Evolutionary conservation across 2,888 invertebrate species (phyloP), one percentile per base, ranked within the genome.

Genomic region (Sesia bembeciformis): DNA sequence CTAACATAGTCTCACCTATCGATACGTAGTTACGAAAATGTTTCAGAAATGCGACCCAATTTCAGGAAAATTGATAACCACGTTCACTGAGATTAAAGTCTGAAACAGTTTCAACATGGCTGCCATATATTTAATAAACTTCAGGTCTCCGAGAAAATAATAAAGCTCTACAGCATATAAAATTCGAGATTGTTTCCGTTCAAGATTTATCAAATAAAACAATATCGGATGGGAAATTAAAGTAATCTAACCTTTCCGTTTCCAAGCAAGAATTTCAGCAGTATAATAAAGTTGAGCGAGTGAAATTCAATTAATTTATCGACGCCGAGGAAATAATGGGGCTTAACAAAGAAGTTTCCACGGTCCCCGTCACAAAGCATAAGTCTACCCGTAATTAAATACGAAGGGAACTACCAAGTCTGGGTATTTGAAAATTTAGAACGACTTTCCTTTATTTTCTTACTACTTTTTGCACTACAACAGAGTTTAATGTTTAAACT

Each of bases 281-380:
- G 46, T 46, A 50, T 75, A 72, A 72, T 58, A 52, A 56, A 56
- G 53, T 58, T 56, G 58, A 65, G 40, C 40, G 40, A 52, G 52
- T 52, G 69, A 67, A 77, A 75, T 80, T 81, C 72, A 74, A 81
- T 81, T 77, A 79, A 79, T 81, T 75, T 74, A 75, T 78, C 74
- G 74, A 66, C 61, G 67, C 66, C 61, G 67, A 66, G 67, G 68
- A 70, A 74, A 73, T 75, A 73, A 76, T 72, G 71, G 68, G 58
- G 65, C 70, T 69, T 71, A 64, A 66, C 70, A 72, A 68, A 70
- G 65, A 70, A 74, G 63, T 78, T 76, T 72, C 74, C 38, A 5
- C 39, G 50, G 39, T 50, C 38, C 7, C 38, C 64, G 63, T 61
- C 62, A 58, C 56, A 58, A 63, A 59, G 59, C 58, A 59, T 60